Evolutionary conservation across 2,797 vertebrate genomes (phyloP), one percentile per base, ranked within the genome.

Genomic region (Sciurus vulgaris): DNA sequence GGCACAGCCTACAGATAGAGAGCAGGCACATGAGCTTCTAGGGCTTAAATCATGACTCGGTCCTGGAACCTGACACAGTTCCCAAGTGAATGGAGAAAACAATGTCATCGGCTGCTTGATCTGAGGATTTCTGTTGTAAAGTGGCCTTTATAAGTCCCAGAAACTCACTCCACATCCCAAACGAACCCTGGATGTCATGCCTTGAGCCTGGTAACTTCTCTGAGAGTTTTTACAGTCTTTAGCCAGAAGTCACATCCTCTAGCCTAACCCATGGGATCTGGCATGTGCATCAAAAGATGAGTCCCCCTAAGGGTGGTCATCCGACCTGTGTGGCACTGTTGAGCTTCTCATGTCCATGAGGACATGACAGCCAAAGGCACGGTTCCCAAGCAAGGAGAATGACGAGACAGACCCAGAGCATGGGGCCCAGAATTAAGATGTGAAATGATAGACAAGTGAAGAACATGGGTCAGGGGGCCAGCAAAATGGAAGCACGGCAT

Each of bases 121-220:
- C 59, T 59, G 28, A 93, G 28, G 56, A 44, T 49, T 38, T 26
- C 44, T 72, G 28, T 35, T 54, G 2, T 38, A 51, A 67, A 83
- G 44, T 56, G 35, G 11, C 35, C 38, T 78, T 24, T 70, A 2
- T 30, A 0, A 47, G 13, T 44, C 35, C n/a, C 30, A 82, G 51
- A 89, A 70, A 61, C 41, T 83, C 61, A 61, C 28, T 65, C 63
- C 47, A 72, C 47, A 88, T 22, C 84, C 49, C 35, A 61, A 56
- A 26, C n/a, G 63, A 77, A 61, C 63, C 56, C 35, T 59, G 35
- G 28, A 67, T 54, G 69, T 44, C 6, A 7, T n/a, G 14, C 35
- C 83, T 33, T 18, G 13, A 41, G 35, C 12, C 51, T 67, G 5
- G 30, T 3, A 38, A 54, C 78, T 65, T 51, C 67, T 86, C 73